Evolutionary conservation across 2,888 invertebrate genomes (phyloP).

Genomic region (Aromia moschata): DNA sequence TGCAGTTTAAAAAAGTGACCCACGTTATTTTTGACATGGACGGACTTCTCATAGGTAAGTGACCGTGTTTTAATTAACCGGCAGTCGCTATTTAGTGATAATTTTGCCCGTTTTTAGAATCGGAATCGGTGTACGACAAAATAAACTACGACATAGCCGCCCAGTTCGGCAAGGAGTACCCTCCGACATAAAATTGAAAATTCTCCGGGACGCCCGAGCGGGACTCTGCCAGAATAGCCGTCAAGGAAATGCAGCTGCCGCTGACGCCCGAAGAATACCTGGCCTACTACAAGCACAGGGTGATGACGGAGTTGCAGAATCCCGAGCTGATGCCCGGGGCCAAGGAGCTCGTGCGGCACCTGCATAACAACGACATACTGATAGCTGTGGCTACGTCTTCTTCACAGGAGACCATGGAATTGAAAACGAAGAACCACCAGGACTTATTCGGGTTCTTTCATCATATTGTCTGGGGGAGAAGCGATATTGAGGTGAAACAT

Average conservation of each 20-base stretch:
- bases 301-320: conserved; percentile 65
- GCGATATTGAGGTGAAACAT: conserved; percentile 72
- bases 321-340: conserved; percentile 70
- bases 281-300: conserved; percentile 62
- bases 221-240: conserved; percentile 66
- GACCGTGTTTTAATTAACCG: not conserved
- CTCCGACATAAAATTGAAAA: conserved; percentile 72
- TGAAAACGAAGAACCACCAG: conserved; percentile 66
- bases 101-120: conserved; percentile 68
- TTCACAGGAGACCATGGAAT: conserved; percentile 65
- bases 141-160: conserved; percentile 75
- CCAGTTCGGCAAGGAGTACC: conserved; percentile 79
- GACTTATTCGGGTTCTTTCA: conserved; percentile 66
- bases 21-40: conserved; percentile 83
- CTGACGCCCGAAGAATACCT: conserved; percentile 71
- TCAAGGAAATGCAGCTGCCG: conserved; percentile 69
- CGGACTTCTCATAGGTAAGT: conserved; percentile 69
- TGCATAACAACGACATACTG: conserved; percentile 70
- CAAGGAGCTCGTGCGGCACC: conserved; percentile 59
- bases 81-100: no score
- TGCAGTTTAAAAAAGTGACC: conserved; percentile 69
- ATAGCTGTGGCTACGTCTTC: conserved; percentile 78
- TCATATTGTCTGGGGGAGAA: conserved; percentile 71
- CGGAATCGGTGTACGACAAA: conserved; percentile 81
- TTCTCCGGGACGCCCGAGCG: conserved; percentile 66